Evolutionary conservation across 2,888 invertebrate species (phyloP).

Genomic region (Lithodes maja): DNA sequence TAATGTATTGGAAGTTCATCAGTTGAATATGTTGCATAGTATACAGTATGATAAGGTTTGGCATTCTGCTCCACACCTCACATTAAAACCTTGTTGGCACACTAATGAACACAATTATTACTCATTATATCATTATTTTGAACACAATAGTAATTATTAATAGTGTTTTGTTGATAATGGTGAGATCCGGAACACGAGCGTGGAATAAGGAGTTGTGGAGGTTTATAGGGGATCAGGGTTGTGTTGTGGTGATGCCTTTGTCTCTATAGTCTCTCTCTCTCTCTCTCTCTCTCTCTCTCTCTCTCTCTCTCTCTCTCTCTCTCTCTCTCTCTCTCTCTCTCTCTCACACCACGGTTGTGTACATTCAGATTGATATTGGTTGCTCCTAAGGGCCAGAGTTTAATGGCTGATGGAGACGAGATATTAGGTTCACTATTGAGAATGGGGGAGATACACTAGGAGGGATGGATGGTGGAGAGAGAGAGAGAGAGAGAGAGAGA

Average conservation of each 20-base stretch:
- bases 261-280: not conserved
- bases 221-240: not conserved
- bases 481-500: conserved; percentile 24
- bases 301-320: not conserved
- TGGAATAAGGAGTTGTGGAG: not conserved
- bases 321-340: not conserved
- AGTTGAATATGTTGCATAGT: too few relatives aligned
- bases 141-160: too few relatives aligned
- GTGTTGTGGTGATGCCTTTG: not conserved
- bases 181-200: not conserved
- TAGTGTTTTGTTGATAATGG: not conserved
- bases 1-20: too few relatives aligned
- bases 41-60: too few relatives aligned
- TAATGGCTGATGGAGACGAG: not conserved
- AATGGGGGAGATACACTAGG: not conserved
- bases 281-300: not conserved
- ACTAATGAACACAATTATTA: too few relatives aligned
- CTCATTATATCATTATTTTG: too few relatives aligned
- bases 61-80: too few relatives aligned
- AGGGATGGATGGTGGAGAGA: not conserved
- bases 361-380: not conserved
- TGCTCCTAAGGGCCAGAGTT: not conserved
- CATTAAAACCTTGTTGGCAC: too few relatives aligned
- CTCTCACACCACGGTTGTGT: not conserved
- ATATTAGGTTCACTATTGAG: not conserved